Evolutionary conservation across 2,888 invertebrate species (phyloP), one percentile per base, ranked within the genome.

Genomic region (Ommatoiulus sabulosus): DNA sequence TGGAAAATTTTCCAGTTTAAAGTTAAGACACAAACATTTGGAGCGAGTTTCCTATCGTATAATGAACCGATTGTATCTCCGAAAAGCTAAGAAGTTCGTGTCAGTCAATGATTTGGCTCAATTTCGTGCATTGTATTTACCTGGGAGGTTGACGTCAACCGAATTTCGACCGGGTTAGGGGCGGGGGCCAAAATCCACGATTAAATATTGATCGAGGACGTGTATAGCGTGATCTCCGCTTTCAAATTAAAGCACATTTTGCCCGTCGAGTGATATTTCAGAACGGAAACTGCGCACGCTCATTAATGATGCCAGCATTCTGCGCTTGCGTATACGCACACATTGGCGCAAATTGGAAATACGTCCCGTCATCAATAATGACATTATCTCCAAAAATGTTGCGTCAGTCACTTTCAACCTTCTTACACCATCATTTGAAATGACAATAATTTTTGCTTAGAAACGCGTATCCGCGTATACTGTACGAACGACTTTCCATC

Each of bases 81-180:
- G 63, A 63, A 63, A 35, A 35, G 5, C 20, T 63, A 63, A 63
- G 20, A 63, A n/a, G 63, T 20, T 63, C 63, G 63, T 63, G 63
- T 63, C 63, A 63, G 63, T 63, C 63, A 63, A 63, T 63, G 63
- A 63, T 63, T 63, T 63, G 63, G 63, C 63, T 63, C 63, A 63
- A 63, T 63, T 63, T 20, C 20, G 57, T 63, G 63, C 5, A 20
- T 20, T 20, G n/a, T 63, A 17, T 63, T 63, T 63, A 20, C 63
- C 63, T 20, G 20, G 0, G 63, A 20, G 0, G 63, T 63, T 63
- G 63, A 63, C 63, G 63, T 63, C 63, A 63, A 63, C 63, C 6
- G n/a, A 20, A 7, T 48, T 15, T 7, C 20, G 63, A 63, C 20
- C 63, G 20, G 20, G n/a, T n/a, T n/a, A n/a, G n/a, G 35, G 35